Base-by-base conservation (phyloP, 1,140 invertebrate species). In the Heliconius hermathena region DNA sequence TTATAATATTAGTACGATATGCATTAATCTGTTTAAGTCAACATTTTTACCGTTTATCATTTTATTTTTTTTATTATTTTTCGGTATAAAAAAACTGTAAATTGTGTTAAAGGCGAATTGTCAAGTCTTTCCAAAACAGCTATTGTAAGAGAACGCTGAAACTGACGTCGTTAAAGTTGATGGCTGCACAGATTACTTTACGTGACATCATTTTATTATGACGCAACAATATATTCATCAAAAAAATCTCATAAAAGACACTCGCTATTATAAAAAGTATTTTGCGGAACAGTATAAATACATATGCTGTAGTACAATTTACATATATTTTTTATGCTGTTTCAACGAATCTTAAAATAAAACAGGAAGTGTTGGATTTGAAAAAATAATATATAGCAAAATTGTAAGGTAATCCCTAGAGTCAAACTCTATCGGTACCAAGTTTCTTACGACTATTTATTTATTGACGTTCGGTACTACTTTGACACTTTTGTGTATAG, bases 221-320 rank as follows among this genome's bases (percentile, higher is more conserved):
- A 83, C 82, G 77, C 77, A 83, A 81, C 71, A 82, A 82, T 81
- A 85, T 87, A 86, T 86, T 84, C 84, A 86, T 83, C 83, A 84
- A 85, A 88, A 79, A 71, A 66, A 66, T 41, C 74, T 77, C 72
- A 78, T 77, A 77, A 80, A 81, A 83, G 75, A 71, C 73, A 60
- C 80, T 72, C 78, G 57, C 54, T 49, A 78, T 80, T 76, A 76
- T 49, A 71, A 76, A 80, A 77, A 9, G 22, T 66, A 26, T 26
- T 66, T 66, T 66, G 60, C 22, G 60, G 8, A 29, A 66, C 22
- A 66, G 26, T 66, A 29, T 66, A 66, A 66, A 26, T 66, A 29
- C 0, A 16, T 66, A 16, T 16, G 13, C 18, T 13, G 22, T 4
- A 66, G 9, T 29, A 29, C n/a, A 5, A 36, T 36, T 36, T 36